Evolutionary conservation across 2,888 invertebrate species (phyloP).

Genomic region (Xestoiulus laeticollis): DNA sequence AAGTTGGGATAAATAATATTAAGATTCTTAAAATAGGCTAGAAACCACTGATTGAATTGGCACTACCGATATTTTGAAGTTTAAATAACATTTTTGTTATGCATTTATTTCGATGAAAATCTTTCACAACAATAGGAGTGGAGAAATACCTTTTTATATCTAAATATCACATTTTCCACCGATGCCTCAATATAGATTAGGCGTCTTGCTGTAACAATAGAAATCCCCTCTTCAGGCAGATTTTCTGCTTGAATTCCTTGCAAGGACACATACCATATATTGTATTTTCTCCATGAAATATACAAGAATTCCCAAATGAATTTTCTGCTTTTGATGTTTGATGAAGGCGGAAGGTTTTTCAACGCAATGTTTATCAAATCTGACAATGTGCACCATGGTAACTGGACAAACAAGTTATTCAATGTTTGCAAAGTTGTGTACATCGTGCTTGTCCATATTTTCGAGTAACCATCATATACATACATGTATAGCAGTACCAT

Average conservation of each 20-base stretch:
- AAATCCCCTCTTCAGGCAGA: not conserved
- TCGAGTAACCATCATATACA: not conserved
- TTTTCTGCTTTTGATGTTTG: not conserved
- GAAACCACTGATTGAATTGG: no score
- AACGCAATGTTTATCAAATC: not conserved
- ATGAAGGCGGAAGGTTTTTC: not conserved
- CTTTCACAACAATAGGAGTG: not conserved
- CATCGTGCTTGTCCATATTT: constrained; percentile 2
- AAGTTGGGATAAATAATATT: no score
- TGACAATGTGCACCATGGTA: not conserved
- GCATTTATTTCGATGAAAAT: not conserved
- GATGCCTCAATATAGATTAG: not conserved
- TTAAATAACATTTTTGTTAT: not conserved
- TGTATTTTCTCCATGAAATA: not conserved
- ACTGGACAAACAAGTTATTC: not conserved
- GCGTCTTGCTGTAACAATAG: not conserved
- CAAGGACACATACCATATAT: not conserved
- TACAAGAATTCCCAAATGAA: not conserved
- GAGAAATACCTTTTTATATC: not conserved
- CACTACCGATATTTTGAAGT: no score
- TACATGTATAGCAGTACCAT: not conserved
- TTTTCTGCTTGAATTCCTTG: not conserved
- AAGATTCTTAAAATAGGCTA: no score
- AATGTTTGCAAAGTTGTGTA: not conserved
- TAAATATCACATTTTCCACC: not conserved